Percentiles rank a stretch among this genome's conserved stretches.
Evolutionary conservation across 2,797 vertebrate genomes (phyloP).

Genomic region (Silurus lanzhouensis): DNA sequence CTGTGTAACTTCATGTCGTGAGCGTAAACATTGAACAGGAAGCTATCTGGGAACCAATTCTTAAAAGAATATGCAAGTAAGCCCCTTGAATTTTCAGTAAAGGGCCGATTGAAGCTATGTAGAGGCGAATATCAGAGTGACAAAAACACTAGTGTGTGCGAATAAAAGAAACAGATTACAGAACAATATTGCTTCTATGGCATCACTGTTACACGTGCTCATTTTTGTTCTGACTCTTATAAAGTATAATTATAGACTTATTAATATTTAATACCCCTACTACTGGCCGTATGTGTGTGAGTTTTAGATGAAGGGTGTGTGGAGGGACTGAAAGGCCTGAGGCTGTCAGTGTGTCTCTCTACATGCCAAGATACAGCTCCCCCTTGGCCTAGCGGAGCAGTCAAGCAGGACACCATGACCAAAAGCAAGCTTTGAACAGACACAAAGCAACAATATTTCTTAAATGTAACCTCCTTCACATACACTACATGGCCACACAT

Average conservation of each 20-base stretch:
- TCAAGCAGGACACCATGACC: constrained; percentile 35
- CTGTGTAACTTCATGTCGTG: not conserved
- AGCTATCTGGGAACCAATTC: not conserved
- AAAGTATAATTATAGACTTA: not conserved
- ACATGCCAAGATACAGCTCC: constrained; percentile 28
- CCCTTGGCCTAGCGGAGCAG: constrained; percentile 37
- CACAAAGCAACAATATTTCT: not conserved
- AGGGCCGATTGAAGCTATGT: not conserved
- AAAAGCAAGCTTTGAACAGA: constrained; percentile 24
- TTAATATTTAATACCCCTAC: constrained; percentile 12
- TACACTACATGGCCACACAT: not conserved
- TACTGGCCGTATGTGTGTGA: constrained; percentile 2
- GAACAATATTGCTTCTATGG: not conserved
- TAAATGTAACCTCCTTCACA: not conserved
- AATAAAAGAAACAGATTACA: not conserved
- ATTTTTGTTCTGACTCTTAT: not conserved
- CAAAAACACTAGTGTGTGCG: not conserved
- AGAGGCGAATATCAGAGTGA: not conserved
- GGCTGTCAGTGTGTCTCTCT: constrained; percentile 37
- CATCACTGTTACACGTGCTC: not conserved
- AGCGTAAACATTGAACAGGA: not conserved
- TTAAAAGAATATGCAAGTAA: not conserved
- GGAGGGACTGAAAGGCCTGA: constrained; percentile 25
- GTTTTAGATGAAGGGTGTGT: constrained; percentile 12
- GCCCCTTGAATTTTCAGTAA: not conserved